Base-by-base conservation (phyloP, 1,140 invertebrate genomes). In the Aphelinus certus region DNA sequence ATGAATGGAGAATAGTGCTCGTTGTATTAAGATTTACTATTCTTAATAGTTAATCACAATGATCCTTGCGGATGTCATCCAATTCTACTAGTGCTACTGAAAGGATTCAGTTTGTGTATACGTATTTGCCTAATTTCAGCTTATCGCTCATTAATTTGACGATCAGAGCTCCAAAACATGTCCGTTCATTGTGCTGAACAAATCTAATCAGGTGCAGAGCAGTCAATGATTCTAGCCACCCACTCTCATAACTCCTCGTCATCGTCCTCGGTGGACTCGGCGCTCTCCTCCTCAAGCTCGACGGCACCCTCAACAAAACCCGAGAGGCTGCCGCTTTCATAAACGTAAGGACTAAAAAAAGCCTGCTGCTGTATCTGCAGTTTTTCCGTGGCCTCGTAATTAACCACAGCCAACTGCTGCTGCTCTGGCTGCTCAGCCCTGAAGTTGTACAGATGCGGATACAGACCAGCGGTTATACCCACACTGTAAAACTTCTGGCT, bases 381-480 rank as follows among this genome's bases (percentile, higher is more conserved):
- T 77, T 87, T 86, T 73, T 79, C 81, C 3, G 83, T 79, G 61
- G 68, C 56, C 74, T 83, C 81, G 68, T 84, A 86, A 81, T 87
- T 83, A 75, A 86, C 84, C 76, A 86, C 82, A 49, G 62, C 49
- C 47, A 63, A 68, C 45, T 67, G 63, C 53, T 67, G 64, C 26
- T 55, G 10, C 26, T 43, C 5, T 10, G 57, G 53, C 47, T 57
- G 67, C 58, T 81, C 82, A 61, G 83, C 79, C 26, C 81, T 79
- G 66, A 82, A 83, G 70, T 87, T 86, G 57, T 88, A 88, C 66
- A 88, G 77, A 73, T 88, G 86, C 1, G 86, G 85, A 77, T 88
- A 88, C 10, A 87, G 70, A 1, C 79, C 83, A 1, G 83, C 70
- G 0, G 81, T 70, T n/a, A 86, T 79, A 42, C 78, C 82, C 45